Evolutionary conservation across 2,888 invertebrate species (phyloP), one percentile per base, ranked within the genome.

Genomic region (Eurytoma adleriae): DNA sequence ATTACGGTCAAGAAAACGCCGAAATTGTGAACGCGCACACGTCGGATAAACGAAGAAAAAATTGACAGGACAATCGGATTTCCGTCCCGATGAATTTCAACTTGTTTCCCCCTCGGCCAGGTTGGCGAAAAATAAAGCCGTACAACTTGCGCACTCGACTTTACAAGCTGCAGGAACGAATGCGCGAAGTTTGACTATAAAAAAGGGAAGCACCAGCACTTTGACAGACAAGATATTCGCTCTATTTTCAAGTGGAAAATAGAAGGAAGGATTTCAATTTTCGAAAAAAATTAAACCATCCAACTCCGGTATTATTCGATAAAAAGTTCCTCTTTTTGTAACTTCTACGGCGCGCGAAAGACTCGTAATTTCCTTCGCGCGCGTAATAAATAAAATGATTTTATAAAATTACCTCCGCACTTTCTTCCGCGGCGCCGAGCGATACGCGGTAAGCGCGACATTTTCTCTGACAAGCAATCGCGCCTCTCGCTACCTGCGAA

Each of bases 401-500:
- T 74, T 61, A 14, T 3, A 52, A 76, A 69, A 62, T 76, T 62
- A 62, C 20, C 40, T 61, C 48, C 54, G 54, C 20, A n/a, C 24
- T 61, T 61, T 54, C 54, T 69, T 59, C 24, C 14, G 5, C 24
- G 61, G 7, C 18, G 62, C 30, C 24, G 62, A 62, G 24, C 50
- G 70, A 62, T 61, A 59, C 67, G 54, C 50, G 56, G 61, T 68
- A 66, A 78, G 78, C 72, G 71, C 72, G 71, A 78, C 71, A 78
- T 85, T 85, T 84, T 83, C 82, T 81, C 80, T 84, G 85, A 85
- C 85, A 83, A 85, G 85, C 84, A 84, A 85, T 85, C 84, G 78
- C 83, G 80, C 81, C 80, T 76, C 40, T 75, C 69, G 80, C 83
- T 83, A 79, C 82, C 84, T 85, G 84, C 78, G 78, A 84, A 84